Evolutionary conservation across 1,140 invertebrate species (phyloP), one percentile per base, ranked within the genome.

Genomic region (Hylaeus volcanicus): DNA sequence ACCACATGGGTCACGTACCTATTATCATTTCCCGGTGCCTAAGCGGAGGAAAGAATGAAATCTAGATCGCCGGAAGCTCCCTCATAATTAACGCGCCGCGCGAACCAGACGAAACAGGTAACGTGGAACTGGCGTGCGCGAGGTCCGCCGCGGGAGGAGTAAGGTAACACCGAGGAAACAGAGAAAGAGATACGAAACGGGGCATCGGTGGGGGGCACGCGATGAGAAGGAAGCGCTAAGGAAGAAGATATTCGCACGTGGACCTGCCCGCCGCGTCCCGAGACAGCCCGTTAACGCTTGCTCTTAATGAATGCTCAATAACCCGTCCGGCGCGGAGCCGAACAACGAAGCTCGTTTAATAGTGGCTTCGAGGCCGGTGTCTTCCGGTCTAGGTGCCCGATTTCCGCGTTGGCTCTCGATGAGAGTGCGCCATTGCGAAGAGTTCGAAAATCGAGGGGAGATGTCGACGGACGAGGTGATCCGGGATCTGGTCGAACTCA

Each of bases 1-100:
- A 93, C 93, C 93, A 93, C 92, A 93, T 91, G 92, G 93, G 92
- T 93, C 93, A 93, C 92, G 92, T 93, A 92, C 91, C 90, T 93
- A 93, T 93, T 93, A 93, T 93, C 93, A 93, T 93, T 92, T 92
- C 90, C 92, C 91, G 88, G 64, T 86, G 86, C 85, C 89, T 90
- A 89, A 86, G 88, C 86, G 91, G 65, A 88, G 88, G 87, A 91
- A 93, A 93, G 92, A 93, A 93, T 93, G 93, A 93, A 93, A 93
- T 93, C 93, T 93, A 93, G 93, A 93, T 93, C 93, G 93, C 92
- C 92, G 92, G 93, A 93, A 93, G 93, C 90, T 85, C 15, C 85
- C 90, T 91, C 91, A 91, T 93, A 93, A 93, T 93, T 93, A 93
- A 93, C 93, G 92, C 92, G 89, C 90, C 74, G 88, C 74, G 88